Evolutionary conservation across 2,888 invertebrate species (phyloP), one percentile per base, ranked within the genome.

Genomic region (Agrotis segetum): DNA sequence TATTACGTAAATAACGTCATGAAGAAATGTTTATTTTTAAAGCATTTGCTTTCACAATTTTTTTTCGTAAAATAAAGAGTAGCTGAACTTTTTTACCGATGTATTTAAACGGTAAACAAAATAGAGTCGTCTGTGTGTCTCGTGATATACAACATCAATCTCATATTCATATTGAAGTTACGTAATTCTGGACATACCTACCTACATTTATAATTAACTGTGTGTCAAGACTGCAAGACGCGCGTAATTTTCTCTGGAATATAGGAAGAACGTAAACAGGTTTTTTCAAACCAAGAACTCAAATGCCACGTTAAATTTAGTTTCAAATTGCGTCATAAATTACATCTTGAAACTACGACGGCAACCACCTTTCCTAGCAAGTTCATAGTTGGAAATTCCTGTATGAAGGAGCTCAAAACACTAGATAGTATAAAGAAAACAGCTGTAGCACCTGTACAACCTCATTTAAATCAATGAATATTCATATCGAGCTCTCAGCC

Each of bases 381-480:
- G 40, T 79, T 74, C 59, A 47, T 47, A 21, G 55, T 80, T 81
- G 67, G 61, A 70, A 79, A 87, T 87, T 85, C 81, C 69, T 85
- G 85, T 87, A 87, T 83, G 79, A 88, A 75, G 62, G 29, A 86
- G 83, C 77, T 81, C 81, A 74, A 81, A 75, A 78, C 65, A 83
- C 74, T 72, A 69, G 53, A 87, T 80, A 83, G 75, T 83, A 77
- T 87, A 83, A 85, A 84, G 87, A 85, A 81, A 88, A 81, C 85
- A 82, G 70, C 52, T 63, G 79, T 65, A 74, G 55, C 56, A 69
- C 80, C 72, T 73, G 81, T 65, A 74, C 80, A 79, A 79, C 77
- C 76, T 85, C 81, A 66, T 79, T 82, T 85, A 80, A 72, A 71
- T 69, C 70, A 76, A 87, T 89, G 88, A 86, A 89, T 89, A 89